Evolutionary conservation across 2,888 invertebrate species (phyloP).

Genomic region (Metallyticus violacea): DNA sequence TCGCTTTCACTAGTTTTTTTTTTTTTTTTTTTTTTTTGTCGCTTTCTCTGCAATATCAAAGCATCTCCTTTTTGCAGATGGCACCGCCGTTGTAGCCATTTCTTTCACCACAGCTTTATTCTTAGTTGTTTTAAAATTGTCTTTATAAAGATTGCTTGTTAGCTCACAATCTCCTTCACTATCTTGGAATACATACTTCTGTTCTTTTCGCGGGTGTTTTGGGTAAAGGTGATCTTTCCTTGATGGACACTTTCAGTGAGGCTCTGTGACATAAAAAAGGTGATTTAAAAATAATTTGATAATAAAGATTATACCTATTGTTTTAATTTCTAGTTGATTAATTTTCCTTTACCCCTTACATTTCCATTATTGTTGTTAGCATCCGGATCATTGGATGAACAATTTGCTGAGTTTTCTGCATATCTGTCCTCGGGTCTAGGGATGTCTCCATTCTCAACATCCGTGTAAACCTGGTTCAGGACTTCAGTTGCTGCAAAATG

Average conservation of each 20-base stretch:
- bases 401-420: background rate
- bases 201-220: background rate
- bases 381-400: background rate
- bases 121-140: background rate
- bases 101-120: background rate
- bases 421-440: background rate
- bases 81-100: background rate
- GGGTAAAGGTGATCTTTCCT: constrained; percentile 26
- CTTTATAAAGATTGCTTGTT: constrained; percentile 27
- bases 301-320: background rate
- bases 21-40: background rate
- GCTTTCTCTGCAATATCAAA: background rate
- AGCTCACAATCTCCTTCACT: constrained; percentile 21
- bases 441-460: background rate
- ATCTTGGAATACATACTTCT: background rate
- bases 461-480: background rate
- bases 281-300: background rate
- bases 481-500: constrained; percentile 20
- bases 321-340: background rate
- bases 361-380: background rate
- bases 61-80: too few species aligned
- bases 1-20: background rate
- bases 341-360: background rate
- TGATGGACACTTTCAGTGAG: constrained; percentile 5
- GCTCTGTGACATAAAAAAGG: background rate